Base-by-base conservation (phyloP, 2,113 vertebrate species). In the Paramormyrops kingsleyae region DNA sequence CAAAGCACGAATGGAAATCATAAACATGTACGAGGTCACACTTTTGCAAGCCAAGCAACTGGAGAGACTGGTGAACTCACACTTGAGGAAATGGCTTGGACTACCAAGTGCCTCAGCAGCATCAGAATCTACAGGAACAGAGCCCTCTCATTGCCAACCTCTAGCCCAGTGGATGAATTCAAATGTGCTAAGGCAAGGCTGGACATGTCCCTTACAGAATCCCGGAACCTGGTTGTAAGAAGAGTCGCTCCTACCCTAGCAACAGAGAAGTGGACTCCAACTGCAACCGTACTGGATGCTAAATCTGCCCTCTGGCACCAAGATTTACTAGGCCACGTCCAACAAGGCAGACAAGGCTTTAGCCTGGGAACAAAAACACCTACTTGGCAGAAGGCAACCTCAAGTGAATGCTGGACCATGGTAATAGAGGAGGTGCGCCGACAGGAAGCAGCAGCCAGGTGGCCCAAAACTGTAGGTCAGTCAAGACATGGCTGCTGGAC, bases 211-310 rank as follows among this genome's bases (percentile, higher is more conserved):
- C 2, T 62, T 24, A n/a, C 21, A 62, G 21, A 62, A 62, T 62
- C 24, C 21, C 0, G 2, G 24, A 24, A 62, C 59, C 59, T 62
- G 7, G 56, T 62, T 8, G 1, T 62, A 9, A 62, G 24, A 62
- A 24, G 59, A 80, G 13, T 80, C n/a, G 19, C 59, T 47, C 39
- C 62, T 77, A 46, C 66, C 49, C 70, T 90, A 56, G 86, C 86
- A 90, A 88, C 49, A 88, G 35, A 35, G 49, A 88, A 88, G 44
- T 88, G 39, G 86, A 89, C 77, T 17, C 49, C 66, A 80, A 21
- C 85, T 4, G 42, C 62, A 74, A 35, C 89, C 7, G 13, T 87
- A n/a, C 35, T 52, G 47, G n/a, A 50, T 7, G 56, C 84, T 19
- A 87, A 77, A 87, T 87, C 56, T 47, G 56, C 89, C 27, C 83